Evolutionary conservation across 2,888 invertebrate species (phyloP).

Genomic region (Leptinotarsa tumamoca): DNA sequence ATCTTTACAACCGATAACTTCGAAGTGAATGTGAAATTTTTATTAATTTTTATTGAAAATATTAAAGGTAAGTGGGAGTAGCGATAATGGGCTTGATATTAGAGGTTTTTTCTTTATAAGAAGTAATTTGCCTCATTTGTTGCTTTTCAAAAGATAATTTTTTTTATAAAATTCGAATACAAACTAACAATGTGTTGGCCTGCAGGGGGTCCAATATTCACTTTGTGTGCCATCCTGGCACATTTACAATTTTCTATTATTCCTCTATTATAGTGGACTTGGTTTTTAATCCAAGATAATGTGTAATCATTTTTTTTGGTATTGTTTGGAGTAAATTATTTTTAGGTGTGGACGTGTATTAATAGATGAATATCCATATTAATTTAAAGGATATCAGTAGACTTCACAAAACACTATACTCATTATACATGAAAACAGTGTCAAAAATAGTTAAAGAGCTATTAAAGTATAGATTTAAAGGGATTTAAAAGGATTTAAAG

Average conservation of each 20-base stretch:
- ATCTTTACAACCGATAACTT: not conserved
- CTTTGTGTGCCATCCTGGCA: not conserved
- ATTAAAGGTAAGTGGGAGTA: conserved; percentile 38
- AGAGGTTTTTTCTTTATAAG: not conserved
- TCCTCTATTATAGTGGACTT: not conserved
- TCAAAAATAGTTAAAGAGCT: not conserved
- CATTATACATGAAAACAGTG: not conserved
- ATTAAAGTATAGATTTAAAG: not conserved
- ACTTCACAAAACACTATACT: not conserved
- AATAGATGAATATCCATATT: not conserved
- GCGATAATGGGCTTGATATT: not conserved
- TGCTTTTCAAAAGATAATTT: not conserved
- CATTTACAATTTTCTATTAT: not conserved
- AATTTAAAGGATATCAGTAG: not conserved
- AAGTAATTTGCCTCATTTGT: not conserved
- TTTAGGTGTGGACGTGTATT: conserved; percentile 20
- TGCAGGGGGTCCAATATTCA: conserved; percentile 33
- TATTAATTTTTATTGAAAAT: conserved; percentile 17
- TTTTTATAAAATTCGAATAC: not conserved
- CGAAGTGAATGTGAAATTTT: conserved; percentile 7
- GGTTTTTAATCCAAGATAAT: not conserved
- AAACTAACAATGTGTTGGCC: conserved; percentile 19
- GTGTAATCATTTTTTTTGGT: not conserved
- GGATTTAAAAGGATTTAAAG: conserved; percentile 18
- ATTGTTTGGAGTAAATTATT: not conserved